Evolutionary conservation across 2,113 vertebrate genomes (phyloP), one percentile per base, ranked within the genome.

Genomic region (Phycodurus eques): DNA sequence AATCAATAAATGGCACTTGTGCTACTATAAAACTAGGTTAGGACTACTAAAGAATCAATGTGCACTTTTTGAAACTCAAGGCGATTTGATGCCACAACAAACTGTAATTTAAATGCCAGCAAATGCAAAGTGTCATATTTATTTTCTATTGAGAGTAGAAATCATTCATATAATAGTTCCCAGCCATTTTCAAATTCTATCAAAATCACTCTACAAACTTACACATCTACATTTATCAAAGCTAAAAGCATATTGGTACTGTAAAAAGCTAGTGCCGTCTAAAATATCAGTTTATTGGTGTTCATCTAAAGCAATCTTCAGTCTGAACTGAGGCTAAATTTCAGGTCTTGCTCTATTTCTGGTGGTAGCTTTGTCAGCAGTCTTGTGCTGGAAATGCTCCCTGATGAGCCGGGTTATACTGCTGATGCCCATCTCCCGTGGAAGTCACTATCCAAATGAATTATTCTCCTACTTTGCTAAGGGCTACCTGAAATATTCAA

Each of bases 331-430:
- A 42, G 67, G 60, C 72, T 70, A 73, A 88, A 87, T 81, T 86
- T 83, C 82, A 88, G 90, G 87, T 86, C 86, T 83, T 73, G 77
- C 82, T 83, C 82, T 91, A 90, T 92, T 91, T 87, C 67, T 72
- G 84, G 73, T 10, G 22, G 75, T 76, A 70, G 82, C 89, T 82
- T 87, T 73, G 88, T 92, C 91, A 91, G 92, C 91, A 85, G 75
- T 81, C 71, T 75, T 79, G 71, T 46, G 19, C 73, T 83, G 70
- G 79, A 83, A 88, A 77, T 46, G 51, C 64, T 87, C 87, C 81
- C 88, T 77, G 85, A 89, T 91, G 90, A 87, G 80, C 75, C 70
- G 66, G 80, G 75, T 81, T 83, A 81, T 84, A 80, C 78, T 83
- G 84, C 85, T 89, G 91, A 92, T 84, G 70, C 80, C 80, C 87